phyloP scores from a whole-genome alignment of 2,888 invertebrate species.

The Torymus tubicola region DNA sequence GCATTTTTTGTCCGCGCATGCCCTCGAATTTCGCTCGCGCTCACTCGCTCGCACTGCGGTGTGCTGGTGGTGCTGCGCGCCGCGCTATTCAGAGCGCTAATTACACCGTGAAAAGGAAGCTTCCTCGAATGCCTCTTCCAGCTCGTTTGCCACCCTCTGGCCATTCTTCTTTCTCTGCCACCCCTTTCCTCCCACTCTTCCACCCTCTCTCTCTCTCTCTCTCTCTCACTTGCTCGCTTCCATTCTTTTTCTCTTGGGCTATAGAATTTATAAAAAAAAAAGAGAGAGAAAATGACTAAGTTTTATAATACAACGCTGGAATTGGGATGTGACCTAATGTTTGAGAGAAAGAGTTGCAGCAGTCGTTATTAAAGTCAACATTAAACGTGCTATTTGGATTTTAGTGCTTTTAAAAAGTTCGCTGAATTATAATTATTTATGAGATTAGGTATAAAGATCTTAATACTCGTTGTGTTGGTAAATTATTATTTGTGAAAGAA shows the following conservation, averaged over 20 bases:
- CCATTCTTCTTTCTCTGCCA: neutral
- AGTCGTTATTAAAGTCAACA: no score
- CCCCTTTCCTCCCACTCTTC: constrained; percentile 28
- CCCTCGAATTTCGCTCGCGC: neutral
- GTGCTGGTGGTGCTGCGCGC: neutral
- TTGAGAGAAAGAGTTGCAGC: neutral
- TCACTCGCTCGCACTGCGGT: neutral
- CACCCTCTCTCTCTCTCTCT: constrained; percentile 17
- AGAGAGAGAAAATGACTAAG: no score
- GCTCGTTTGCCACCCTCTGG: constrained; percentile 49
- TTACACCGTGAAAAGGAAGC: constrained; percentile 58
- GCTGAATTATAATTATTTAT: no score
- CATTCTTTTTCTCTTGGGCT: neutral
- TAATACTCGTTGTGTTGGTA: no score
- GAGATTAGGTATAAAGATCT: no score
- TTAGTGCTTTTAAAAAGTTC: no score
- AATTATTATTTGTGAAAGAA: no score
- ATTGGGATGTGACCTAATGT: no score
- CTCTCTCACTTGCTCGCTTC: constrained; percentile 48
- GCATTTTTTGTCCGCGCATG: no score
- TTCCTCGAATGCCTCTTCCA: constrained; percentile 51
- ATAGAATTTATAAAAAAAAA: no score
- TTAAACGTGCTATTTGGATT: no score
- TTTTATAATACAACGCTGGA: no score
- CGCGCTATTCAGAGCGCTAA: constrained; percentile 45